phyloP scores from a whole-genome alignment of 2,888 invertebrate species.

The Steinernema hermaphroditum region DNA sequence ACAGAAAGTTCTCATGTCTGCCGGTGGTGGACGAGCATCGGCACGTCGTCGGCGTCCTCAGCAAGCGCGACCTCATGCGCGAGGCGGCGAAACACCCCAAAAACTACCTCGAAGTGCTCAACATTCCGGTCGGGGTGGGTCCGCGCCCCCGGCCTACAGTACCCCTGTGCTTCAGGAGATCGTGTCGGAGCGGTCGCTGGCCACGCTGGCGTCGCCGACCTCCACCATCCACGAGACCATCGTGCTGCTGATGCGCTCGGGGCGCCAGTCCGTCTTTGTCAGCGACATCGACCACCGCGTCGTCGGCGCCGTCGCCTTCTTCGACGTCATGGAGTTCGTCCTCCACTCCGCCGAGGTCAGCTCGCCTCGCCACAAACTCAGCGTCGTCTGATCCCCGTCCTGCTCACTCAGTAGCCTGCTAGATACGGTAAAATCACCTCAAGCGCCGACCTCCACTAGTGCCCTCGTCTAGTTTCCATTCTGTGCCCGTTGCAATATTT shows the following conservation, averaged over 20 bases:
- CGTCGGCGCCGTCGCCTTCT: constrained; percentile 1
- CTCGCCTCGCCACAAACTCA: constrained; percentile 23
- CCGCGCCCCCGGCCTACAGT: background rate
- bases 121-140: constrained; percentile 46
- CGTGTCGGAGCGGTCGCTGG: constrained; percentile 21
- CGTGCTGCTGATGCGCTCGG: constrained; percentile 44
- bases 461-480: background rate
- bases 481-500: constrained; percentile 30
- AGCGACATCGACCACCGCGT: background rate
- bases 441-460: too few relatives aligned
- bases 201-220: constrained; percentile 40
- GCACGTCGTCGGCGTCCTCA: constrained; percentile 34
- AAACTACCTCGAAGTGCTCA: constrained; percentile 50
- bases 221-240: constrained; percentile 52
- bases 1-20: constrained; percentile 51
- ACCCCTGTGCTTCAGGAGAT: background rate
- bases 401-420: background rate
- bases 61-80: constrained; percentile 14
- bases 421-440: background rate
- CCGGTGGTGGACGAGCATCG: constrained; percentile 52
- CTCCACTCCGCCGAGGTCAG: constrained; percentile 23
- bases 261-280: constrained; percentile 39
- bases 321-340: constrained; percentile 25
- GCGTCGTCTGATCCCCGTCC: constrained; percentile 2
- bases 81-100: constrained; percentile 48